Evolutionary conservation across 2,797 vertebrate genomes (phyloP).

Genomic region (Hippocampus kuda): DNA sequence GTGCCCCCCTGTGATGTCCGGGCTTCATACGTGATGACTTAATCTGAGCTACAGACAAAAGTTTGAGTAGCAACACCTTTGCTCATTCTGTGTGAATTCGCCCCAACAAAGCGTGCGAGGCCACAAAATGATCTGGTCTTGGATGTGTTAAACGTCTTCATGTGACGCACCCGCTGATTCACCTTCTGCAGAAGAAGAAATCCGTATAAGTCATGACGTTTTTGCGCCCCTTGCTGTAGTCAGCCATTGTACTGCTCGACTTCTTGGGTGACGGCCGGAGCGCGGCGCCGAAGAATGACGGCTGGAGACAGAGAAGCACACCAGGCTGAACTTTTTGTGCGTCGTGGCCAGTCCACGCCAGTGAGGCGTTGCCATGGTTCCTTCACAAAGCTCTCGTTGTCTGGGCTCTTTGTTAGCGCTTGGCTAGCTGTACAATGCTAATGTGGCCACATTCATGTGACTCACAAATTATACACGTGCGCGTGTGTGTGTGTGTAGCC

Average conservation of each 20-base stretch:
- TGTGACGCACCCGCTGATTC: not conserved
- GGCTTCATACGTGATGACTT: no score
- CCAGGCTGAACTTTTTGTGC: slow-evolving; percentile 6
- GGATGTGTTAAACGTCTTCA: not conserved
- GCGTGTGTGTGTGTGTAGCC: not conserved
- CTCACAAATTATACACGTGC: slow-evolving; percentile 35
- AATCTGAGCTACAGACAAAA: not conserved
- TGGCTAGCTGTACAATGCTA: slow-evolving; percentile 19
- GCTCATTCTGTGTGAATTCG: not conserved
- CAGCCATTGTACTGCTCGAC: not conserved
- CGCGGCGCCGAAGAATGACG: not conserved
- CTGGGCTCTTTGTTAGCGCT: slow-evolving; percentile 20
- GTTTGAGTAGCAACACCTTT: not conserved
- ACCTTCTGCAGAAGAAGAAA: not conserved
- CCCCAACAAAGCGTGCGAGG: not conserved
- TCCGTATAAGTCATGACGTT: not conserved
- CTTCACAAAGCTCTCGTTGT: slow-evolving; percentile 55
- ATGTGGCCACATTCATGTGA: slow-evolving; percentile 51
- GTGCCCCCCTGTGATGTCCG: no score
- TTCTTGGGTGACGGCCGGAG: not conserved
- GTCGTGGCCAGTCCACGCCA: not conserved
- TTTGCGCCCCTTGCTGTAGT: not conserved
- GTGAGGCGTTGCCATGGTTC: slow-evolving; percentile 46
- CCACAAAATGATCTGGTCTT: not conserved
- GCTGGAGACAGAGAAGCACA: not conserved